Base-by-base conservation (phyloP, 2,797 vertebrate genomes). In the Microctenopoma lineatum region DNA sequence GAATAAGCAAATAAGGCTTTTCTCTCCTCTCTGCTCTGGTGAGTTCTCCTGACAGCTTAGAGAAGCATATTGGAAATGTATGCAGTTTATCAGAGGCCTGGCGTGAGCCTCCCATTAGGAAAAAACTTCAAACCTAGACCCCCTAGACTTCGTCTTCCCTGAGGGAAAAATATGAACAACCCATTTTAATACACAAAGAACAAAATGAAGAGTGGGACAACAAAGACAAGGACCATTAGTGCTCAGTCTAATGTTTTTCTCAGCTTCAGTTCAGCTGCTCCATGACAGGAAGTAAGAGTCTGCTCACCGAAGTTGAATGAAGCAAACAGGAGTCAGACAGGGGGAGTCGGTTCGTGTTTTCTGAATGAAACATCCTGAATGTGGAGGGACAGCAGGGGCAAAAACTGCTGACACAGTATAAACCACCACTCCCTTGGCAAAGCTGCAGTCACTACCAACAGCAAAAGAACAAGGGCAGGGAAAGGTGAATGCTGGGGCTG, bases 351-450 rank as follows among this genome's bases (percentile, higher is more conserved):
- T 81, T 84, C 65, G 51, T 91, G 77, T 92, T 94, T 94, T 94
- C 88, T 94, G 89, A 94, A 94, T 94, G 90, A 94, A 93, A 92
- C 89, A 91, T 93, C 91, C 92, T 91, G 90, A 85, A 85, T 79
- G 81, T 84, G 59, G 80, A 72, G 66, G 61, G 74, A 81, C 75
- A 66, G 67, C 45, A 45, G 74, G 67, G 83, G 61, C 45, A 70
- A 85, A 87, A 91, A 78, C 15, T 86, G 92, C 92, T 92, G 91
- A 94, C 83, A 81, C 73, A 29, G 83, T 80, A 90, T 66, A 88
- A 89, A 79, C 62, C 56, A 51, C 66, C 51, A 32, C 79, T 91
- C 89, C 84, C 86, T 77, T 71, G 82, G 72, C 59, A 47, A 85
- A 85, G 68, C 76, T 76, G 86, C 77, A 88, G 91, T 86, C 75